These are phyloP conservation scores for Cepaea hortensis DNA, from an alignment of 2,888 invertebrate genomes.

Conservation along the genomic window DNA sequence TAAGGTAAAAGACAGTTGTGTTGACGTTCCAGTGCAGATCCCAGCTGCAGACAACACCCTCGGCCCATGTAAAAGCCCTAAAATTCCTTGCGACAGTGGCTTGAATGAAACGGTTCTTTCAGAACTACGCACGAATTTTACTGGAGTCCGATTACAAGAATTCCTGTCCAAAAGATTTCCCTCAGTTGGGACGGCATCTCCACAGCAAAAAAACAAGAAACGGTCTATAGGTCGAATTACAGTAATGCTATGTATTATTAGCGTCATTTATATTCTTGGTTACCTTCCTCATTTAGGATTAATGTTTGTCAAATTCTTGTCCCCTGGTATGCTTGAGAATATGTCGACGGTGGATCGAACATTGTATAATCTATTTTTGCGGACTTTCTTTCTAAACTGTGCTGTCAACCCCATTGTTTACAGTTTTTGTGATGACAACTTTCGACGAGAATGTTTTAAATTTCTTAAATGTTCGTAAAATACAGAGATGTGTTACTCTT, in stretches of 20 bases:
- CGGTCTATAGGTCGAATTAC: conserved; percentile 11
- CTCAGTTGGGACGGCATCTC: not conserved
- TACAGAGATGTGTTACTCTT: not conserved
- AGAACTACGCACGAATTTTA: not conserved
- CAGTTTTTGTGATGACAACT: conserved; percentile 39
- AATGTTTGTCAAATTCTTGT: conserved; percentile 8
- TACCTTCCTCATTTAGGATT: conserved; percentile 36
- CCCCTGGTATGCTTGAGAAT: not conserved
- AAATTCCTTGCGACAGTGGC: not conserved
- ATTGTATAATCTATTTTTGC: conserved; percentile 48
- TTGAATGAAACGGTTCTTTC: no score
- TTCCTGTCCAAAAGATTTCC: not conserved
- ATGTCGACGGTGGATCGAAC: not conserved
- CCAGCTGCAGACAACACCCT: no score
- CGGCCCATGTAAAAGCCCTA: not conserved
- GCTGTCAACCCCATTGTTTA: conserved; percentile 50
- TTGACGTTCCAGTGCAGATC: no score
- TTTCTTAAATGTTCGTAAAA: conserved; percentile 3
- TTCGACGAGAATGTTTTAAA: conserved; percentile 40
- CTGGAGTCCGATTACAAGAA: not conserved
- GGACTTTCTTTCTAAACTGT: conserved; percentile 48
- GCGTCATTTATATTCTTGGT: conserved; percentile 23
- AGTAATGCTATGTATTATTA: conserved; percentile 36
- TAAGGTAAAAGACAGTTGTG: no score
- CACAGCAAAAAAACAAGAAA: not conserved